Conservation (phyloP, 2,797 vertebrate species). For the Falco berigora region DNA sequence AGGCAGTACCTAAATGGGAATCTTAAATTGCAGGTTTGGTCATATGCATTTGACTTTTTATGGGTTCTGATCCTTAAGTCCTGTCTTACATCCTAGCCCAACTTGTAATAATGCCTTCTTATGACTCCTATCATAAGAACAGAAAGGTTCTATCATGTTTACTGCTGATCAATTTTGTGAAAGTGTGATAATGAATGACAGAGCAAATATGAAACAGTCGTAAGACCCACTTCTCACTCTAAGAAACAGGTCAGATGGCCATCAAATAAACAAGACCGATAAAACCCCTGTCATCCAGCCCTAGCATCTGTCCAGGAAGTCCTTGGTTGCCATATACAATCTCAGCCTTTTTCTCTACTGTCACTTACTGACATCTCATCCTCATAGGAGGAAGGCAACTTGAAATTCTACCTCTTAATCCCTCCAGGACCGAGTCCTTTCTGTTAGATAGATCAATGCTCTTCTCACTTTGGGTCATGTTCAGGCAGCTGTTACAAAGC, state of each 20-base stretch:
- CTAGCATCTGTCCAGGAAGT: background rate
- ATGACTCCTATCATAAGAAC: background rate
- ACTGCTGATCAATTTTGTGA: background rate
- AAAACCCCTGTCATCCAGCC: background rate
- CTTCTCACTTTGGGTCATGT: background rate
- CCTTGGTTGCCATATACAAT: background rate
- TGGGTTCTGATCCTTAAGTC: background rate
- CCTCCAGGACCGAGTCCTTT: background rate
- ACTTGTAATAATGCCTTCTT: background rate
- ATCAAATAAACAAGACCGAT: background rate
- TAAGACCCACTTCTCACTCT: background rate
- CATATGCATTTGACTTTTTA: background rate
- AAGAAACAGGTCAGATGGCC: background rate
- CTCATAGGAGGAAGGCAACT: background rate
- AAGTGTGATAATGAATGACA: background rate
- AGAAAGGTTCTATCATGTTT: background rate
- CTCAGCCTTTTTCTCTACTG: background rate
- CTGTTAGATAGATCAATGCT: background rate
- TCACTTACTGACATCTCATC: background rate
- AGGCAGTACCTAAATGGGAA: background rate
- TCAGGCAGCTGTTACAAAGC: background rate
- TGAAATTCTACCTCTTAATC: background rate
- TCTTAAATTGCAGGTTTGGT: background rate
- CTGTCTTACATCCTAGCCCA: background rate
- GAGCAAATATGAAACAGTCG: background rate